Evolutionary conservation across 1,140 invertebrate species (phyloP).

Genomic region (Drosophila ogumai): DNA sequence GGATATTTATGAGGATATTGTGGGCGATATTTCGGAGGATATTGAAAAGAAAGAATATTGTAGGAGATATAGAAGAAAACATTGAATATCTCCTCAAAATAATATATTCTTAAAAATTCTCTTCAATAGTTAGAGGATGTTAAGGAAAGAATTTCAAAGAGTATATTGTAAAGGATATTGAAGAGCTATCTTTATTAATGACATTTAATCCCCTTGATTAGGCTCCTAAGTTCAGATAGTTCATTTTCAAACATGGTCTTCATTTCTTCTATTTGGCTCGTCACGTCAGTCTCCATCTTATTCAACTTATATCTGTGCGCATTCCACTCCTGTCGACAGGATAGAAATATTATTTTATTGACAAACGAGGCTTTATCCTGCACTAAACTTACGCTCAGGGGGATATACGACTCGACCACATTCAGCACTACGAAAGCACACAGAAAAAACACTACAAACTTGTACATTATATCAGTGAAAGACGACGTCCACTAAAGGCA

Average conservation of each 20-base stretch:
- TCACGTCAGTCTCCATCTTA: background rate
- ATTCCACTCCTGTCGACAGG: background rate
- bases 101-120: no score
- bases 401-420: background rate
- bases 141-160: no score
- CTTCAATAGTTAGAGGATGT: no score
- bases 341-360: background rate
- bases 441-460: background rate
- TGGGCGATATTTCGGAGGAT: background rate
- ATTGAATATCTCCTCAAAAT: no score
- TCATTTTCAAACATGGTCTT: background rate
- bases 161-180: no score
- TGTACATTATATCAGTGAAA: background rate
- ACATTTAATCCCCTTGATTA: background rate
- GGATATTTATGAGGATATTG: background rate
- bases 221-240: background rate
- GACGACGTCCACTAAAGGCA: background rate
- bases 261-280: background rate
- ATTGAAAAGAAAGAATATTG: no score
- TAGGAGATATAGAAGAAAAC: no score
- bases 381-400: background rate
- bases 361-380: background rate
- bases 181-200: background rate
- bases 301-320: background rate
- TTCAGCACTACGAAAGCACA: background rate